Evolutionary conservation across 2,113 vertebrate species (phyloP).

Genomic region (Bombycilla garrulus): DNA sequence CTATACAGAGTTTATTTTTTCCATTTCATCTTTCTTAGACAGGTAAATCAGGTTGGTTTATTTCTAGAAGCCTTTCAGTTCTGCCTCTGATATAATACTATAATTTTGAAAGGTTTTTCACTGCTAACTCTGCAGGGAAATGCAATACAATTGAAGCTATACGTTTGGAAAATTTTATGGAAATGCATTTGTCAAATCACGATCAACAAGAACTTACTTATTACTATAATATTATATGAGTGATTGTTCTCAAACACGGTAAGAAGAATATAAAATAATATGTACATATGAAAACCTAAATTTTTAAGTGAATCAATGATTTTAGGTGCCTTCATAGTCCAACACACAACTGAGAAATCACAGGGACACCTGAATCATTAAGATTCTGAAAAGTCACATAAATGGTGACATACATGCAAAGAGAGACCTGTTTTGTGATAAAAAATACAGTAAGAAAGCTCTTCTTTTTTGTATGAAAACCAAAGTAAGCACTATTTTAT

Average conservation of each 20-base stretch:
- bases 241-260: background rate
- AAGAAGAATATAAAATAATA: background rate
- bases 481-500: background rate
- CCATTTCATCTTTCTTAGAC: conserved; percentile 1
- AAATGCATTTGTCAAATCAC: background rate
- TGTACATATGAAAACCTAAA: background rate
- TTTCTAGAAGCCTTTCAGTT: conserved; percentile 20
- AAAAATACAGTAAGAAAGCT: background rate
- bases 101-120: conserved; percentile 3
- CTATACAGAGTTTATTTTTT: conserved; percentile 1
- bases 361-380: background rate
- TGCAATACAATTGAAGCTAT: conserved; percentile 26
- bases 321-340: background rate
- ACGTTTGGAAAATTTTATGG: conserved; percentile 20
- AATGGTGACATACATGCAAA: background rate
- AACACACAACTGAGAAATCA: background rate
- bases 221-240: background rate
- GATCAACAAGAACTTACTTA: background rate
- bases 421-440: background rate
- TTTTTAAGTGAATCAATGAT: background rate
- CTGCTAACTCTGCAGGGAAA: background rate
- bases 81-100: background rate
- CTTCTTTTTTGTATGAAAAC: background rate
- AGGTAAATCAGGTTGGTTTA: conserved; percentile 21
- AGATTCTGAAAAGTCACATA: background rate